phyloP scores from a whole-genome alignment of 2,888 invertebrate species.

The Odontocolon sp. region DNA sequence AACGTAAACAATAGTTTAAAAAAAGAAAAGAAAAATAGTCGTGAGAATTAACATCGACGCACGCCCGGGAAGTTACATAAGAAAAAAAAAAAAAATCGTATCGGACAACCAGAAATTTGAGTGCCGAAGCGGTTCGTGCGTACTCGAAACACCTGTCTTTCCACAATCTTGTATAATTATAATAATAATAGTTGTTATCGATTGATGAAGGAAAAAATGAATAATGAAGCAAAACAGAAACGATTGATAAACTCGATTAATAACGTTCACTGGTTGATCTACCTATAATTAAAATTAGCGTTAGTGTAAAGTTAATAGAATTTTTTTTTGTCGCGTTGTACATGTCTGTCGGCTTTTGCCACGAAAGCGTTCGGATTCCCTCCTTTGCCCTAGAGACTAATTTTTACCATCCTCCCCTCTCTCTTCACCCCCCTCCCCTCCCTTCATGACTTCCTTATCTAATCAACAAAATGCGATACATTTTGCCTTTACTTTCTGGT shows the following conservation, averaged over 20 bases:
- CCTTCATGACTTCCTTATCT: neutral
- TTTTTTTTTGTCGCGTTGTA: conserved; percentile 55
- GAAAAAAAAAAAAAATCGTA: conserved; percentile 40
- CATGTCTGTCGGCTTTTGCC: conserved; percentile 44
- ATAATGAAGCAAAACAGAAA: conserved; percentile 56
- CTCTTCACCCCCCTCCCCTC: neutral
- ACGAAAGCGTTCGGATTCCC: conserved; percentile 9
- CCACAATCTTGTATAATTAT: conserved; percentile 74
- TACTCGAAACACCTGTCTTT: conserved; percentile 71
- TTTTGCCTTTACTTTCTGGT: neutral
- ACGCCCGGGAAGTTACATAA: conserved; percentile 18
- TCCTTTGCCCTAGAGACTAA: conserved; percentile 9
- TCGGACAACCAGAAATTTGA: conserved; percentile 29
- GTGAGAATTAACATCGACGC: conserved; percentile 5
- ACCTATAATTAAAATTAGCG: conserved; percentile 49
- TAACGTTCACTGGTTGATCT: conserved; percentile 54
- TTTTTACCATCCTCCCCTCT: conserved; percentile 6
- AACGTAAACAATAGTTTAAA: conserved; percentile 33
- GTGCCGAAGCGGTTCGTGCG: conserved; percentile 62
- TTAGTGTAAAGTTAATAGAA: conserved; percentile 56
- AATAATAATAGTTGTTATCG: conserved; percentile 66
- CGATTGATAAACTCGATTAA: conserved; percentile 40
- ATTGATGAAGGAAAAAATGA: conserved; percentile 54
- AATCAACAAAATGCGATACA: neutral
- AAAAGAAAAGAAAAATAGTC: conserved; percentile 8